A percentile compares a stretch with the other conserved stretches of the same genome.
Evolutionary conservation across 2,797 vertebrate genomes (phyloP).

Genomic region (Zenarchopterus dispar): DNA sequence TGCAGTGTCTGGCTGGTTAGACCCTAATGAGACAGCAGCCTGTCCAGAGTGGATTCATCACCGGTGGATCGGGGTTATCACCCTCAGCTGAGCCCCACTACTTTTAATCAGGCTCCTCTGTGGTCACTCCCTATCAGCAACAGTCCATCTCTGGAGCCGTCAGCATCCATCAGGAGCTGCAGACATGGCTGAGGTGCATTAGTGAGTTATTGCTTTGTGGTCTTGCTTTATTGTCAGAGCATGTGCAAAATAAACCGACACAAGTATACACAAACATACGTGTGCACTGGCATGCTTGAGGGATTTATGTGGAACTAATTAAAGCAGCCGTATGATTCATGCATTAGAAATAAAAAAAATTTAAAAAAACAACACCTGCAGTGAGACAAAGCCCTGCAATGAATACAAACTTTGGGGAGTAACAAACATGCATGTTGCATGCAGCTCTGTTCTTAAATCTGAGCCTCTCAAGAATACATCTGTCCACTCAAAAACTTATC

Average conservation of each 20-base stretch:
- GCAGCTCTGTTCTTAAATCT: slow-evolving; percentile 5
- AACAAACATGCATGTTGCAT: not conserved
- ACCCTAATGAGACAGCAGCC: slow-evolving; percentile 80
- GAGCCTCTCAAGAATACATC: slow-evolving; percentile 21
- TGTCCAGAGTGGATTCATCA: slow-evolving; percentile 83
- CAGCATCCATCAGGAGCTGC: slow-evolving; percentile 87
- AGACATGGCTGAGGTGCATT: slow-evolving; percentile 87
- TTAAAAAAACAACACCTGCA: no score
- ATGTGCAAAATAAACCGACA: slow-evolving; percentile 21
- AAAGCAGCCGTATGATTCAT: slow-evolving; percentile 23
- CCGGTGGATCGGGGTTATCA: slow-evolving; percentile 88
- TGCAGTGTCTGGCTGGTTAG: slow-evolving; percentile 70
- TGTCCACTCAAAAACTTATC: slow-evolving; percentile 40
- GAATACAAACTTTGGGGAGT: slow-evolving; percentile 10
- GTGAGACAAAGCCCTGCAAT: slow-evolving; percentile 13
- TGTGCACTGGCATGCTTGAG: slow-evolving; percentile 31
- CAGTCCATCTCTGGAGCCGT: slow-evolving; percentile 82
- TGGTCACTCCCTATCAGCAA: slow-evolving; percentile 90
- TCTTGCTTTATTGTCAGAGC: slow-evolving; percentile 63
- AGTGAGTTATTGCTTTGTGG: slow-evolving; percentile 83
- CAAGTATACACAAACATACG: slow-evolving; percentile 10
- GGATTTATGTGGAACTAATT: slow-evolving; percentile 49
- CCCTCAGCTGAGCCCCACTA: slow-evolving; percentile 86
- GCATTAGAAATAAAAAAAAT: no score
- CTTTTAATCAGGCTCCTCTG: slow-evolving; percentile 89